Base-by-base conservation (phyloP, 2,888 invertebrate species). In the Camponotus fellah region DNA sequence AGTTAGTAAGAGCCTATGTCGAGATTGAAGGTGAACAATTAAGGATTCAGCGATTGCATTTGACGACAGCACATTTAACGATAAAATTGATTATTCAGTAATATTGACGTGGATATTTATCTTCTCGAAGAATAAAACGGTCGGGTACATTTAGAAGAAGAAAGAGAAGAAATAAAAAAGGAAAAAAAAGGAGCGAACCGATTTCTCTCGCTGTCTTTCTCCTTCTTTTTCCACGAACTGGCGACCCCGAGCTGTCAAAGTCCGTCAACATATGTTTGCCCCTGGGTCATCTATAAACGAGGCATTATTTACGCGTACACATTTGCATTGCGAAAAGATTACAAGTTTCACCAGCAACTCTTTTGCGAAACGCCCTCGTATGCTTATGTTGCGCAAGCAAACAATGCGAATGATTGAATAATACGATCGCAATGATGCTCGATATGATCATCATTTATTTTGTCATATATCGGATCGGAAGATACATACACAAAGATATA, bases 181-280 rank as follows among this genome's bases (percentile, higher is more conserved):
- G 68, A 85, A 81, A 90, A 75, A 21, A n/a, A 64, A 32, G 53
- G 88, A 92, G 83, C 84, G 72, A 84, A 91, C 34, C 12, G 89
- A 88, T 91, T 92, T 93, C 92, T 90, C 90, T 91, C n/a, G 49
- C 12, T 53, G 26, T 26, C 14, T 26, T 12, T 46, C 43, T 14
- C n/a, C 32, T 12, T 9, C 34, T 64, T 34, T 79, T 43, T 60
- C 3, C 21, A 60, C 84, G 86, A 91, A 90, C 87, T 89, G 87
- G 87, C 91, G 94, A 94, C 93, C 94, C 91, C 93, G 84, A 90
- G 85, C 88, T 92, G 89, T 93, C 94, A 94, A 94, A 94, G 94
- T 94, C 94, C 94, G 93, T 86, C 89, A 89, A 87, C 58, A 68
- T 69, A 56, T 74, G 83, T 58, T 2, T 89, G 89, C 83, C 87